Conservation (phyloP, 2,797 vertebrate genomes). For the Rousettus madagascariensis region DNA sequence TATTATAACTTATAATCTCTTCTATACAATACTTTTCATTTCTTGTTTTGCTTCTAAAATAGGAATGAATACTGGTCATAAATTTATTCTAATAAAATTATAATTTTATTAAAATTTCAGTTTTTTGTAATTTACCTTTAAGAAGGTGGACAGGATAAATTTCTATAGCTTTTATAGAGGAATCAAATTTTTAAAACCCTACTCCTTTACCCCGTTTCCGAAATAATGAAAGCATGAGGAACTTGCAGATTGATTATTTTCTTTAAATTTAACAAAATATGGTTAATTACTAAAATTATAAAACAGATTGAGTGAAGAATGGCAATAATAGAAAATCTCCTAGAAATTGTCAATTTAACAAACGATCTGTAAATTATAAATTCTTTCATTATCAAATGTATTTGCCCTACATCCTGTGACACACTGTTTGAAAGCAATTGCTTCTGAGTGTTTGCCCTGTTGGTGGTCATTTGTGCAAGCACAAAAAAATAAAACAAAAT, state of each 20-base stretch:
- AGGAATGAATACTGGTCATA: not conserved
- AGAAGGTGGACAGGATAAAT: not conserved
- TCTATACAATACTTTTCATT: not conserved
- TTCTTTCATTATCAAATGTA: constrained; percentile 19
- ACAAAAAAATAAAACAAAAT: not conserved
- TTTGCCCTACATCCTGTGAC: not conserved
- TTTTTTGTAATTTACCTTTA: not conserved
- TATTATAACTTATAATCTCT: not conserved
- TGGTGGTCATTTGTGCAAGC: not conserved
- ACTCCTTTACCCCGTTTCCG: not conserved
- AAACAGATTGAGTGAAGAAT: not conserved
- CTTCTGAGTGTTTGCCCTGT: not conserved
- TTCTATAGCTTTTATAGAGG: not conserved
- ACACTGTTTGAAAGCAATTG: constrained; percentile 46
- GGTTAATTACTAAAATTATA: constrained; percentile 35
- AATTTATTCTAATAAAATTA: not conserved
- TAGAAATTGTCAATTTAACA: constrained; percentile 42
- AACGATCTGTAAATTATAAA: constrained; percentile 61
- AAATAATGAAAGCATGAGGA: not conserved
- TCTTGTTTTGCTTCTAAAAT: not conserved
- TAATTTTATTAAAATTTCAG: not conserved
- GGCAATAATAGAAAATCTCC: not conserved
- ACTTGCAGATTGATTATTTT: not conserved
- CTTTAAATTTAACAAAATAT: constrained; percentile 36
- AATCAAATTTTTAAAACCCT: not conserved